Evolutionary conservation across 2,113 vertebrate species (phyloP).

Genomic region (Ceyx cyanopectus): DNA sequence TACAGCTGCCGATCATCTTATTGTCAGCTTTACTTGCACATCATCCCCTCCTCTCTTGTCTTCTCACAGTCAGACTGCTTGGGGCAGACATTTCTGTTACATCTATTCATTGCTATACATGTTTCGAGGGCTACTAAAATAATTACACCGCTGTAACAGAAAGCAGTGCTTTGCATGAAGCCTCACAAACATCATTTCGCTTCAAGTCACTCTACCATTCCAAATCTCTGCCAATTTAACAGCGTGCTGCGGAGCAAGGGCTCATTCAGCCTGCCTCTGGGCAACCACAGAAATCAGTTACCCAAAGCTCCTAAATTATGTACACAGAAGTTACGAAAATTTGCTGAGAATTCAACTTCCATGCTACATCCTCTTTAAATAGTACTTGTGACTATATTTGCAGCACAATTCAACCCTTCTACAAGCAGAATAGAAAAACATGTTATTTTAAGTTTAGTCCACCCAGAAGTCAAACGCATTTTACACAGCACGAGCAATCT

Average conservation of each 20-base stretch:
- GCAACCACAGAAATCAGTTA: background rate
- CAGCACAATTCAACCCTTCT: slow-evolving; percentile 5
- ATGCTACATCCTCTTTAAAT: background rate
- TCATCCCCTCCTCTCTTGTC: background rate
- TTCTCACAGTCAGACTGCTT: slow-evolving; percentile 26
- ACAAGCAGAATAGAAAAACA: background rate
- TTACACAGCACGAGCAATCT: background rate
- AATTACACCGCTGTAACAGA: background rate
- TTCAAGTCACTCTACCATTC: slow-evolving; percentile 24
- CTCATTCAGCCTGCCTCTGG: slow-evolving; percentile 27
- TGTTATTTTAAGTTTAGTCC: slow-evolving; percentile 21
- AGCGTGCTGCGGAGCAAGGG: background rate
- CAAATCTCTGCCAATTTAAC: slow-evolving; percentile 44
- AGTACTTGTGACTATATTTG: background rate
- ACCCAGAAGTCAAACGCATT: slow-evolving; percentile 1
- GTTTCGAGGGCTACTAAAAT: slow-evolving; percentile 12
- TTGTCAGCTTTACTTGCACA: background rate
- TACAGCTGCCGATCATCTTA: slow-evolving; percentile 28
- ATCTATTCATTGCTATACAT: background rate
- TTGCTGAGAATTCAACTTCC: slow-evolving; percentile 28
- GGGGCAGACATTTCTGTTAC: background rate
- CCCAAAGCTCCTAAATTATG: slow-evolving; percentile 18
- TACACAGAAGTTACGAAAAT: slow-evolving; percentile 45
- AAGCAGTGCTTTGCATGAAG: slow-evolving; percentile 6
- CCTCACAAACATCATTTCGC: slow-evolving; percentile 21